Evolutionary conservation across 2,113 vertebrate genomes (phyloP).

Genomic region (Ctenodactylus gundi): DNA sequence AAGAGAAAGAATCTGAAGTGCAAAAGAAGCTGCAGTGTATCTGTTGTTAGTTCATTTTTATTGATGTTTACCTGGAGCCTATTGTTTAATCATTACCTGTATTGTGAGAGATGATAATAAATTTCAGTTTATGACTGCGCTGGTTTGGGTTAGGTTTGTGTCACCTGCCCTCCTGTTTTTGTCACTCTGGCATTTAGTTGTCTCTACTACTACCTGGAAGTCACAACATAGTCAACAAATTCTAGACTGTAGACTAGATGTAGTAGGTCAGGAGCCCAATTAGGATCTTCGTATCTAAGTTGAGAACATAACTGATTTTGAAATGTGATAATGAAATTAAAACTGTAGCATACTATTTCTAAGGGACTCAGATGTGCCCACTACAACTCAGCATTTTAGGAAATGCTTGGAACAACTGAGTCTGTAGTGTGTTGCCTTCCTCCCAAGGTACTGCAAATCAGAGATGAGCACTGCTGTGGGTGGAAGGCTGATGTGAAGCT

Average conservation of each 20-base stretch:
- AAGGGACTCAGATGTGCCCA: background rate
- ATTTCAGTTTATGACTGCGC: background rate
- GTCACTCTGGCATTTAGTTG: background rate
- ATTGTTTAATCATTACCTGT: background rate
- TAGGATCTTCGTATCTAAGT: background rate
- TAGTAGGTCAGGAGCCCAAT: background rate
- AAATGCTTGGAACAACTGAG: background rate
- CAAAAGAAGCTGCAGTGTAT: background rate
- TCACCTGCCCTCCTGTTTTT: background rate
- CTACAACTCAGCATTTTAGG: background rate
- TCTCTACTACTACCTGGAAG: background rate
- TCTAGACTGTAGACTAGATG: background rate
- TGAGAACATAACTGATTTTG: background rate
- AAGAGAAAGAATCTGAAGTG: background rate
- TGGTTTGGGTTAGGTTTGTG: slow-evolving; percentile 17
- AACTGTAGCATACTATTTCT: background rate
- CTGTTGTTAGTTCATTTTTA: background rate
- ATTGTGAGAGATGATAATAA: background rate
- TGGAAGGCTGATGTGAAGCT: background rate
- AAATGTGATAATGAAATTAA: background rate
- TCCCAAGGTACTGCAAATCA: background rate
- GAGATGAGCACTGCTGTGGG: background rate
- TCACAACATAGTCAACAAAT: background rate
- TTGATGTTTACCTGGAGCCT: background rate
- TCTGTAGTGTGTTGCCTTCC: background rate